phyloP scores from a whole-genome alignment of 2,888 invertebrate genomes.

The Lydus trimaculatus region DNA sequence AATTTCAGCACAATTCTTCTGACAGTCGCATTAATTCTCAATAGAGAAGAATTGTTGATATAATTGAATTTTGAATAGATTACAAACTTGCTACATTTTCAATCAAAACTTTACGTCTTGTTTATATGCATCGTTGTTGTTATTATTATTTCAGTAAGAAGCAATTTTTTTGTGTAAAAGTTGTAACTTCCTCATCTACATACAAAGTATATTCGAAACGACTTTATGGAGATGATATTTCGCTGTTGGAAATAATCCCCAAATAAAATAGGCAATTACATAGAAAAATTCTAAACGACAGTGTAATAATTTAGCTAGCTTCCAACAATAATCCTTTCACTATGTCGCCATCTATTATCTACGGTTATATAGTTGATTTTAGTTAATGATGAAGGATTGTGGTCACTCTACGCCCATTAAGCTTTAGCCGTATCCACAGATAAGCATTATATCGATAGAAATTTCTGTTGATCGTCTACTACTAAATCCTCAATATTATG shows the following conservation, averaged over 20 bases:
- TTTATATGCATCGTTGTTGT: constrained; percentile 1
- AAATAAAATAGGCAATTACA: not conserved
- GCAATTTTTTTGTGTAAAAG: not conserved
- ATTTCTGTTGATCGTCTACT: constrained; percentile 9
- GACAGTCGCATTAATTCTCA: no score
- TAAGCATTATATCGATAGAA: constrained; percentile 7
- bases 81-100: not conserved
- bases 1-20: not conserved
- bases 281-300: not conserved
- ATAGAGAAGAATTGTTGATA: not conserved
- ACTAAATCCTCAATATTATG: not conserved
- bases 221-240: not conserved
- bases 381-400: constrained; percentile 28
- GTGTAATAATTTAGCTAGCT: constrained; percentile 5
- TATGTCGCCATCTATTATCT: constrained; percentile 17
- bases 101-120: constrained; percentile 8
- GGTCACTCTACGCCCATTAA: constrained; percentile 7
- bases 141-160: not conserved
- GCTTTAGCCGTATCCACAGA: constrained; percentile 5
- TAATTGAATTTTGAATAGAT: not conserved
- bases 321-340: constrained; percentile 16
- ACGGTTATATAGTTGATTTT: constrained; percentile 10
- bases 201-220: constrained; percentile 5
- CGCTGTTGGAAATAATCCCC: not conserved
- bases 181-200: constrained; percentile 5